A percentile compares a stretch with the other conserved stretches of the same genome.
Evolutionary conservation across 2,797 vertebrate species (phyloP).

Genomic region (Hafferia zeledoni): DNA sequence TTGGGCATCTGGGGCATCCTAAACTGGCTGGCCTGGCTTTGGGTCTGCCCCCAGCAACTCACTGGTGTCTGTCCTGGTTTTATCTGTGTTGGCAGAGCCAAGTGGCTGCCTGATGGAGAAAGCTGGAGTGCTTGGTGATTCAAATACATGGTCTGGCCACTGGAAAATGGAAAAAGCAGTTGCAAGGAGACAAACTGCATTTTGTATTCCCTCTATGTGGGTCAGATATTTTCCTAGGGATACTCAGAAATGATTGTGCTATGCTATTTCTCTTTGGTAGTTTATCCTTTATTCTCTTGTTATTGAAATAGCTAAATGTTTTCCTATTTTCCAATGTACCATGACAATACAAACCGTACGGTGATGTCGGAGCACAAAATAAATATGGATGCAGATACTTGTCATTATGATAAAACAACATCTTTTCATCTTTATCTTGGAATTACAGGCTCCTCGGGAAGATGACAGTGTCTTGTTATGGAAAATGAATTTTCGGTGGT

Average conservation of each 20-base stretch:
- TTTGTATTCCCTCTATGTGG: conserved; percentile 61
- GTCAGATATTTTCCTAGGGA: conserved; percentile 63
- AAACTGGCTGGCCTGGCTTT: background rate
- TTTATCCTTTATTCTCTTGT: conserved; percentile 50
- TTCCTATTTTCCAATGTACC: conserved; percentile 62
- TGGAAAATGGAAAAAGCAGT: conserved; percentile 19
- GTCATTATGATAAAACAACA: conserved; percentile 73
- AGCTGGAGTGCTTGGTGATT: background rate
- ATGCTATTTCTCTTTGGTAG: conserved; percentile 35
- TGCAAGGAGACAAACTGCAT: conserved; percentile 8
- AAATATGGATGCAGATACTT: conserved; percentile 68
- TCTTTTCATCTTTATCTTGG: conserved; percentile 78
- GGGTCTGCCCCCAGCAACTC: accelerated
- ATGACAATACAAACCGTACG: conserved; percentile 60
- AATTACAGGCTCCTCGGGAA: conserved; percentile 73
- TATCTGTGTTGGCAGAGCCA: background rate
- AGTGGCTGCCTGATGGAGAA: background rate
- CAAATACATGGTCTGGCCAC: conserved; percentile 6
- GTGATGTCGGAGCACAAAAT: conserved; percentile 66
- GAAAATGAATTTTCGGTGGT: conserved; percentile 72
- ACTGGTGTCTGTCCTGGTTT: background rate
- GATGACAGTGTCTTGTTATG: conserved; percentile 67
- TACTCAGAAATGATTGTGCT: conserved; percentile 44
- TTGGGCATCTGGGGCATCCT: background rate
- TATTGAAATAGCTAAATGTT: conserved; percentile 68